These are phyloP conservation scores for Thereuonema tuberculata DNA, from an alignment of 1,140 invertebrate species.

Conservation along the genomic window DNA sequence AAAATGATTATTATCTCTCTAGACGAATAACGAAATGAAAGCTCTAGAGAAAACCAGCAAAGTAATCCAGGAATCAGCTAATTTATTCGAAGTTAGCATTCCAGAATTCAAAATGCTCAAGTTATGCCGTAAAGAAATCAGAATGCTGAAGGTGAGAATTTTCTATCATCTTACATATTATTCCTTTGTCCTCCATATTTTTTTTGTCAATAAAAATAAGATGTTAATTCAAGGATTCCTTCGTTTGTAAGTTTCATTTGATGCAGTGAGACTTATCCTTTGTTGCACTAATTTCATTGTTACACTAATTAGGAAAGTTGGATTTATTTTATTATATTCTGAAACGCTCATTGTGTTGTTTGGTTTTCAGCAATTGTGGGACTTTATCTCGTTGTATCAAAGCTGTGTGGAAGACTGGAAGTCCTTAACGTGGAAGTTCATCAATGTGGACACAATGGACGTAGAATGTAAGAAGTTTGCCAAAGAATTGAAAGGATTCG, in stretches of 20 bases:
- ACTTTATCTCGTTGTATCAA: slow-evolving; percentile 77
- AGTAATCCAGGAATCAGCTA: slow-evolving; percentile 71
- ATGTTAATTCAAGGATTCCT: too few species aligned
- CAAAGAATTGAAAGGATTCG: slow-evolving; percentile 74
- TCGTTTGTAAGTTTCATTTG: too few species aligned
- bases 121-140: slow-evolving; percentile 78
- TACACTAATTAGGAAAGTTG: too few species aligned
- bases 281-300: too few species aligned
- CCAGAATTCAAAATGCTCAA: slow-evolving; percentile 88
- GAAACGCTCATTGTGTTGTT: not conserved
- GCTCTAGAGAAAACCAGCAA: slow-evolving; percentile 71
- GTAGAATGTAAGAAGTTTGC: slow-evolving; percentile 96
- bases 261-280: too few species aligned
- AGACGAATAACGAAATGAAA: slow-evolving; percentile 55
- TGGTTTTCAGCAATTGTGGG: slow-evolving; percentile 66
- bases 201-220: too few species aligned
- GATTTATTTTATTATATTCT: too few species aligned
- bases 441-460: slow-evolving; percentile 96
- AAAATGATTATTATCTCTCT: too few species aligned
- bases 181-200: too few species aligned
- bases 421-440: slow-evolving; percentile 86
- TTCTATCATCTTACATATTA: too few species aligned
- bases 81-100: slow-evolving; percentile 83
- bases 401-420: slow-evolving; percentile 92
- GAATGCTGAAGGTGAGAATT: slow-evolving; percentile 65